Conservation (phyloP, 2,888 invertebrate genomes). For the Meiosimyza platycephala region DNA sequence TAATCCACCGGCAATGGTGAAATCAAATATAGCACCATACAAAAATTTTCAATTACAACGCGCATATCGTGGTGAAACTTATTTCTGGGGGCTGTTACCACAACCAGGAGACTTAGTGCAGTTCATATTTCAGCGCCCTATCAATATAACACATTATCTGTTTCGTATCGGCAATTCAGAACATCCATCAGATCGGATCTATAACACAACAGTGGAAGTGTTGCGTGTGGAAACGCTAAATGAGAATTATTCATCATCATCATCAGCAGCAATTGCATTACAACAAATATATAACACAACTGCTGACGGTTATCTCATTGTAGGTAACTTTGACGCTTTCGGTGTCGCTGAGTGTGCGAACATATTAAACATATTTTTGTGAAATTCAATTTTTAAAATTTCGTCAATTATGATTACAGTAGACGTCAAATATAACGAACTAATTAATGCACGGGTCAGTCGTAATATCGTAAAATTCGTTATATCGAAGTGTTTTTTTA, state of each 20-base stretch:
- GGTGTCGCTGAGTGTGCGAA: slow-evolving; percentile 83
- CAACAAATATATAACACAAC: slow-evolving; percentile 69
- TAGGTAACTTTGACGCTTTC: slow-evolving; percentile 82
- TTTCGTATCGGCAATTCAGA: slow-evolving; percentile 91
- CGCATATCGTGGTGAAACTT: slow-evolving; percentile 88
- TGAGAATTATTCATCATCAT: slow-evolving; percentile 68
- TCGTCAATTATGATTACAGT: too few species aligned
- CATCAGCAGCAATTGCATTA: slow-evolving; percentile 35
- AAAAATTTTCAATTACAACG: slow-evolving; percentile 81
- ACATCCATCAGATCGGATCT: slow-evolving; percentile 88
- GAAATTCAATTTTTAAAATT: too few species aligned
- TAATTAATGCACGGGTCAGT: too few species aligned
- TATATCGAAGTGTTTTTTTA: too few species aligned
- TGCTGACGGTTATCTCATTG: slow-evolving; percentile 75
- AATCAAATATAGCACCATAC: slow-evolving; percentile 82
- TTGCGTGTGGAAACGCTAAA: slow-evolving; percentile 71
- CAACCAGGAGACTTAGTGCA: slow-evolving; percentile 83
- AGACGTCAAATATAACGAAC: too few species aligned
- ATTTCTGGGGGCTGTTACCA: slow-evolving; percentile 92
- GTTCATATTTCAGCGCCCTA: slow-evolving; percentile 82
- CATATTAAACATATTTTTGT: too few species aligned
- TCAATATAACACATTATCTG: slow-evolving; percentile 72
- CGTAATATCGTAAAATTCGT: too few species aligned
- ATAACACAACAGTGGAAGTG: slow-evolving; percentile 87
- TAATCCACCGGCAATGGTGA: slow-evolving; percentile 79